Base-by-base conservation (phyloP, 1,140 invertebrate species). In the Vanessa atalanta region DNA sequence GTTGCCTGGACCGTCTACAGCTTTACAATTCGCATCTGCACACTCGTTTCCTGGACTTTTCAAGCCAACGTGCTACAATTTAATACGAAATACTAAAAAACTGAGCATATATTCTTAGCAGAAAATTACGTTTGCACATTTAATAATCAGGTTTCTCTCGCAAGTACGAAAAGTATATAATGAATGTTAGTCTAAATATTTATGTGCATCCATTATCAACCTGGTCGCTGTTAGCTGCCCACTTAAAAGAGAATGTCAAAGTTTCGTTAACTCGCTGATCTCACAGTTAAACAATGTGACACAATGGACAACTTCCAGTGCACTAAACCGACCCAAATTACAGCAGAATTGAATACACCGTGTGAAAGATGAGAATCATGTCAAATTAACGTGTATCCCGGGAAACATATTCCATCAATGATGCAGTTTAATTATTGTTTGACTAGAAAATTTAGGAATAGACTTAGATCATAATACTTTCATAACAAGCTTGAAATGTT, bases 321-420 rank as follows among this genome's bases (percentile, higher is more conserved):
- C 66, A 50, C 51, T 66, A 77, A 80, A 82, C 72, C 77, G 80
- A 85, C 79, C 82, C 76, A 77, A 82, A 87, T 87, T 80, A 76
- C 73, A 77, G 61, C 65, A 72, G 70, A 79, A 79, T 79, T 78
- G 47, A 79, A 79, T 72, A 65, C 71, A 77, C 68, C 51, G 74
- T 71, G 70, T 84, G 82, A 81, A 84, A 85, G 80, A 84, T 83
- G 86, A 88, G 85, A 85, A 86, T 75, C 74, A 77, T 76, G 79
- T 74, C 80, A 81, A 79, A 73, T 77, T 68, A 80, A 83, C 81
- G 76, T 74, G 71, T 61, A 78, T 87, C 83, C 83, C 86, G 83
- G 85, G 83, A 87, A 82, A 80, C 61, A 66, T 69, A 67, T 50
- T 75, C 73, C 68, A 76, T 70, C 75, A 43, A 70, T 73, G 16